Base-by-base conservation (phyloP, 2,797 vertebrate genomes). In the Agapornis canus region DNA sequence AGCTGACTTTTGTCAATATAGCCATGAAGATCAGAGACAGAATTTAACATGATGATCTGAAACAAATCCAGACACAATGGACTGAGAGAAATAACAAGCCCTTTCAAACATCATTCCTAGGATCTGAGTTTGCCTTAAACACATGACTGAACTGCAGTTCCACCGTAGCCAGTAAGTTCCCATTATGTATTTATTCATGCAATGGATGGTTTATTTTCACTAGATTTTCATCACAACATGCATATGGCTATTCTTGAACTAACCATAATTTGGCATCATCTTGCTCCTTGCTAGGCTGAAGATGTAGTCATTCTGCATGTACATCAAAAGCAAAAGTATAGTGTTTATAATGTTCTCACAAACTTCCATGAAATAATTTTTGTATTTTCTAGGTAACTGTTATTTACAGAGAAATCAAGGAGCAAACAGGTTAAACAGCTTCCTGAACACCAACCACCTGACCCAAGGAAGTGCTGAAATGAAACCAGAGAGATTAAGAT, bases 1-100 rank as follows among this genome's bases (percentile, higher is more conserved):
- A 99, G 98, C 95, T 99, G 99, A 13, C 97, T 98, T 98, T 98
- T 99, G 88, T 99, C 99, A 88, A 99, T 98, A 70, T 99, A 99
- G 79, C 98, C 97, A 29, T 99, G 98, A 70, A 99, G 98, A 89
- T 99, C 99, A 32, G 99, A 98, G 90, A 99, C 96, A 23, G 99
- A 99, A 97, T 99, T 99, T 93, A 99, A 96, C 99, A 99, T 99
- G 97, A 99, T 97, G 71, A 99, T 99, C 99, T 99, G 96, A 77
- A 97, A 94, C 0, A 2, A 96, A 94, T 32, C 39, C 93, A 97
- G 80, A 90, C 37, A 90, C 47, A 48, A 20, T 0, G 8, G 15
- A 57, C 75, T 88, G 82, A 95, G 92, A 93, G 69, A 93, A 93
- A 90, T 37, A 77, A 73, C 0, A 0, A 90, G 66, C 8, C 32